phyloP scores from a whole-genome alignment of 2,888 invertebrate species.

The Osmoderma eremita region DNA sequence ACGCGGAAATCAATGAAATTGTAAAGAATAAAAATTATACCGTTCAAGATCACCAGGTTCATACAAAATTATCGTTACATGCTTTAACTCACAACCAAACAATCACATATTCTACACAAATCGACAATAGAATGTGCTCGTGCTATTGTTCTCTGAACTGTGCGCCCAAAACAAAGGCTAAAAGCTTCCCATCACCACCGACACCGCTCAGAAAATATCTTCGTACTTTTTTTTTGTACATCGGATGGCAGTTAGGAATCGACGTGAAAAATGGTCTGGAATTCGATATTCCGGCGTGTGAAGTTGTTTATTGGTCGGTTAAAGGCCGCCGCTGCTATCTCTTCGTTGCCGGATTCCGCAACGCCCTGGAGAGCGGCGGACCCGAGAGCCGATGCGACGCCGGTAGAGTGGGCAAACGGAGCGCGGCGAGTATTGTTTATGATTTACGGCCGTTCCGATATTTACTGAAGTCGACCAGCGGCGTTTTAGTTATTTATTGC shows the following conservation, averaged over 20 bases:
- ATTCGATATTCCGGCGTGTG: slow-evolving; percentile 54
- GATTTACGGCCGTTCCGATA: slow-evolving; percentile 30
- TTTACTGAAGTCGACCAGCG: slow-evolving; percentile 14
- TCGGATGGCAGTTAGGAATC: slow-evolving; percentile 55
- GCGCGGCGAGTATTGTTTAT: slow-evolving; percentile 23
- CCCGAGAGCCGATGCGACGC: neutral
- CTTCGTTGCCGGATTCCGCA: neutral
- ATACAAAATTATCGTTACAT: no score
- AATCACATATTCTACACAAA: no score
- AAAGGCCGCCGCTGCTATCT: slow-evolving; percentile 49
- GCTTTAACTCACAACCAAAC: no score
- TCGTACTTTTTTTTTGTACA: slow-evolving; percentile 52
- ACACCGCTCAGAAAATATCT: slow-evolving; percentile 28
- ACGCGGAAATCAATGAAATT: no score
- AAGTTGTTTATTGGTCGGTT: slow-evolving; percentile 60
- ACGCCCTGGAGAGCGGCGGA: neutral
- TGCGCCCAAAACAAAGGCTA: slow-evolving; percentile 9
- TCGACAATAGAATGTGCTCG: no score
- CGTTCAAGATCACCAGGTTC: no score
- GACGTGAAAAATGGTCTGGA: slow-evolving; percentile 60
- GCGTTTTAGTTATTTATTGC: slow-evolving; percentile 54
- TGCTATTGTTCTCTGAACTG: neutral
- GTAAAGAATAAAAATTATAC: no score
- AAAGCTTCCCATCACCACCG: slow-evolving; percentile 20
- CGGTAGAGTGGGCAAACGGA: neutral